phyloP scores from a whole-genome alignment of 2,797 vertebrate species.

The Holocentrus rufus region DNA sequence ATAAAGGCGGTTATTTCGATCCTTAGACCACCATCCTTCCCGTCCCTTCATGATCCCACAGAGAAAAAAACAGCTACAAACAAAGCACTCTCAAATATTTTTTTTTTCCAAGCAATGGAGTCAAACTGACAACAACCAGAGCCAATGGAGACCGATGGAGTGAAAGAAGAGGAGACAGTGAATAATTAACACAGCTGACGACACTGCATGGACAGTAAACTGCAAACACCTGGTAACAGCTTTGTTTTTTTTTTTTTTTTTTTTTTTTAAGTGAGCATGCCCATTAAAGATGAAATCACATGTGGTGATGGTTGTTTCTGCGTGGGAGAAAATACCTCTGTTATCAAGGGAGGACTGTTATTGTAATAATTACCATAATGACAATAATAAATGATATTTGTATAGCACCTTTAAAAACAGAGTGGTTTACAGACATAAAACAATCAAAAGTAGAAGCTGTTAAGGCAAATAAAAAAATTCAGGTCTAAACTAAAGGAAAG shows the following conservation, averaged over 20 bases:
- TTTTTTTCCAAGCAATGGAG: constrained; percentile 73
- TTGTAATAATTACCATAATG: constrained; percentile 50
- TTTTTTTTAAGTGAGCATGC: constrained; percentile 82
- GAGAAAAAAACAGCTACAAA: too few species aligned
- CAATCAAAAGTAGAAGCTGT: constrained; percentile 45
- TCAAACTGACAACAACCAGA: constrained; percentile 75
- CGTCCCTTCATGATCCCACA: constrained; percentile 63
- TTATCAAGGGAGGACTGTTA: constrained; percentile 66
- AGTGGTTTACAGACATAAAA: constrained; percentile 45
- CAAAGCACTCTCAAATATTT: constrained; percentile 50
- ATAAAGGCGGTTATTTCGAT: not conserved
- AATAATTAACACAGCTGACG: constrained; percentile 58
- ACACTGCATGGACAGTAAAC: constrained; percentile 72
- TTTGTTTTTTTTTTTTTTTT: too few species aligned
- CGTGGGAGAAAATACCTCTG: constrained; percentile 70
- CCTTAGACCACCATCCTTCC: constrained; percentile 52
- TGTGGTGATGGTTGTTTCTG: constrained; percentile 74
- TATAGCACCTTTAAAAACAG: constrained; percentile 46
- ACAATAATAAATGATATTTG: constrained; percentile 24
- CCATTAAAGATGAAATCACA: constrained; percentile 75
- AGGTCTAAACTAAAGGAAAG: not conserved
- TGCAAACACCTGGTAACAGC: constrained; percentile 76
- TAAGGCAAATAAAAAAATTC: constrained; percentile 29
- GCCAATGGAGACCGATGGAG: constrained; percentile 73
- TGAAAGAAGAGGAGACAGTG: constrained; percentile 69